Evolutionary conservation across 1,140 invertebrate genomes (phyloP).

Genomic region (Lepidotrigona ventralis): DNA sequence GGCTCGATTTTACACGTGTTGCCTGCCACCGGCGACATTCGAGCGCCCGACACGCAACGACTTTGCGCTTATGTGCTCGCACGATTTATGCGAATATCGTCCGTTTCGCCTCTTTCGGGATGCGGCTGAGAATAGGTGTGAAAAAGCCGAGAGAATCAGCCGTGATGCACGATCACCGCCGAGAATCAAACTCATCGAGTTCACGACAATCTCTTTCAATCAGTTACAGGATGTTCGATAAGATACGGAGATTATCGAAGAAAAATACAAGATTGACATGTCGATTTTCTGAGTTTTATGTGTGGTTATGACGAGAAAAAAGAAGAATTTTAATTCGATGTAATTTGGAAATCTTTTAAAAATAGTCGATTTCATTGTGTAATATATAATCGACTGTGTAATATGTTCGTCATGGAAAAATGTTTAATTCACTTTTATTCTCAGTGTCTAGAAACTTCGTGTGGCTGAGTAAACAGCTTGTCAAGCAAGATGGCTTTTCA

Average conservation of each 20-base stretch:
- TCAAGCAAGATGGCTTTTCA: neutral
- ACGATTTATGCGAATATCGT: conserved; percentile 46
- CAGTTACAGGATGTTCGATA: neutral
- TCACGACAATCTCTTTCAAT: too few species aligned
- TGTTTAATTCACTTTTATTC: too few species aligned
- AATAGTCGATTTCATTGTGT: too few species aligned
- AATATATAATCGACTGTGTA: too few species aligned
- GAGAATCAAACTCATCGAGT: neutral
- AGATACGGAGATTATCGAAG: neutral
- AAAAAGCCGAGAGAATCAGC: conserved; percentile 17
- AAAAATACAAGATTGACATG: too few species aligned
- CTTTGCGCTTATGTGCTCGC: conserved; percentile 23
- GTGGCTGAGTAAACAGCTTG: neutral
- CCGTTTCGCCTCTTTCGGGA: neutral
- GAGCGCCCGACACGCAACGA: conserved; percentile 44
- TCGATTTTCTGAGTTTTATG: too few species aligned
- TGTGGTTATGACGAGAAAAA: too few species aligned
- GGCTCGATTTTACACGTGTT: conserved; percentile 52
- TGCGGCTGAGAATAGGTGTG: conserved; percentile 26
- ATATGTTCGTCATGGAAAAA: too few species aligned
- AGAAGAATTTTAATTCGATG: too few species aligned
- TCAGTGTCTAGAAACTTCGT: neutral
- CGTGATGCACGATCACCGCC: conserved; percentile 20
- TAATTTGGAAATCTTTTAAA: too few species aligned
- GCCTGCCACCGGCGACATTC: conserved; percentile 44